Evolutionary conservation across 2,888 invertebrate genomes (phyloP), one percentile per base, ranked within the genome.

Genomic region (Balanococcus diminutus): DNA sequence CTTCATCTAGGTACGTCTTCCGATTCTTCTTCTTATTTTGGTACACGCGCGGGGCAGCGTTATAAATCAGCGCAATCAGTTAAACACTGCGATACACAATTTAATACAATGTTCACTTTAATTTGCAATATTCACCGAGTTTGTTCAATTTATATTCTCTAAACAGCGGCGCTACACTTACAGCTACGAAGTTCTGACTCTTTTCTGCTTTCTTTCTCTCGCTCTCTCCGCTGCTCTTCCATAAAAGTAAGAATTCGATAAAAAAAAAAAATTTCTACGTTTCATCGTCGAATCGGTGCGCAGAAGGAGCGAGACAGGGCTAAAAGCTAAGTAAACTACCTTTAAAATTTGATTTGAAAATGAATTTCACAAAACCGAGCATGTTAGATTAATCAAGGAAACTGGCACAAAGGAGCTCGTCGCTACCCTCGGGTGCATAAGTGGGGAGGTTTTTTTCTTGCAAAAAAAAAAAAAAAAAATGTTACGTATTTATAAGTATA

Each of bases 311-410:
- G 19, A 22, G 5, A 11, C 25, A 9, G 25, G 8, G 61, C 25
- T 75, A 32, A 75, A 31, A 32, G 75, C 32, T 32, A 75, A 75
- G 32, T 75, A 75, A 75, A 75, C 75, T 75, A 75, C 75, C 25
- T 75, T 75, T 31, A 32, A 31, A 75, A 75, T 75, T 75, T 75
- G 75, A 75, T 75, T 75, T 75, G 61, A 75, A 75, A 32, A 32
- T 32, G 75, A 75, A 75, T 75, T 75, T 75, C 32, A 75, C 75
- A 75, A 75, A 75, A 75, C n/a, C 75, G 31, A 31, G 32, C 75
- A 32, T n/a, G 75, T 75, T 75, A 32, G 32, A 75, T 75, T 75
- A 75, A 75, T 75, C 75, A 75, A 75, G 61, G 25, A 61, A 61
- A 9, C 61, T 11, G 61, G 25, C 61, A 28, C 61, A 61, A 61